Evolutionary conservation across 1,140 invertebrate species (phyloP).

Genomic region (Solenopsis invicta): DNA sequence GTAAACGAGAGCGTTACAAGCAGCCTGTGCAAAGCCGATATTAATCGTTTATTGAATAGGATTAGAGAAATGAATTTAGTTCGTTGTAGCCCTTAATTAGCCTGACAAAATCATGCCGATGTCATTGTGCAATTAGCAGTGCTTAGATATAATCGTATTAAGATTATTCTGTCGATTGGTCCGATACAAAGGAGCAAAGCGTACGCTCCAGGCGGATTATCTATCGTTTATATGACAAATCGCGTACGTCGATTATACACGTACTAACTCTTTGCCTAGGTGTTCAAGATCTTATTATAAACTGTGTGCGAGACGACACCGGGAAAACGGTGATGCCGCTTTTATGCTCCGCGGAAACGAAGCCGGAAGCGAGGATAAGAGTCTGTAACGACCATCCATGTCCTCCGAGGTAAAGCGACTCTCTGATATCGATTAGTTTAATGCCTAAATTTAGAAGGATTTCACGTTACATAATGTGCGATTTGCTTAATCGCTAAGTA

Average conservation of each 20-base stretch:
- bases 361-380: slow-evolving; percentile 95
- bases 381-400: slow-evolving; percentile 98
- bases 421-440: slow-evolving; percentile 35
- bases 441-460: slow-evolving; percentile 5
- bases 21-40: neutral
- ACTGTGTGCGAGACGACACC: slow-evolving; percentile 95
- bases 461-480: slow-evolving; percentile 8
- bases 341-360: slow-evolving; percentile 93
- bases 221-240: slow-evolving; percentile 23
- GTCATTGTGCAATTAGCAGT: slow-evolving; percentile 66
- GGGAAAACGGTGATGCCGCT: slow-evolving; percentile 94
- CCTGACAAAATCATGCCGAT: slow-evolving; percentile 56
- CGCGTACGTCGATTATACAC: neutral
- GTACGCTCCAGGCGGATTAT: slow-evolving; percentile 10
- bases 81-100: slow-evolving; percentile 60
- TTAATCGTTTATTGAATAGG: slow-evolving; percentile 63
- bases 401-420: slow-evolving; percentile 89
- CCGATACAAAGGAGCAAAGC: slow-evolving; percentile 53
- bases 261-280: slow-evolving; percentile 83
- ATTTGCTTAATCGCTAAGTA: slow-evolving; percentile 19
- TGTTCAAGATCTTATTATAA: slow-evolving; percentile 95
- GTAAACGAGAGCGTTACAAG: neutral
- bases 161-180: slow-evolving; percentile 41
- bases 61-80: slow-evolving; percentile 65
- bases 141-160: slow-evolving; percentile 48